Evolutionary conservation across 2,888 invertebrate species (phyloP).

Genomic region (Euphydryas editha): DNA sequence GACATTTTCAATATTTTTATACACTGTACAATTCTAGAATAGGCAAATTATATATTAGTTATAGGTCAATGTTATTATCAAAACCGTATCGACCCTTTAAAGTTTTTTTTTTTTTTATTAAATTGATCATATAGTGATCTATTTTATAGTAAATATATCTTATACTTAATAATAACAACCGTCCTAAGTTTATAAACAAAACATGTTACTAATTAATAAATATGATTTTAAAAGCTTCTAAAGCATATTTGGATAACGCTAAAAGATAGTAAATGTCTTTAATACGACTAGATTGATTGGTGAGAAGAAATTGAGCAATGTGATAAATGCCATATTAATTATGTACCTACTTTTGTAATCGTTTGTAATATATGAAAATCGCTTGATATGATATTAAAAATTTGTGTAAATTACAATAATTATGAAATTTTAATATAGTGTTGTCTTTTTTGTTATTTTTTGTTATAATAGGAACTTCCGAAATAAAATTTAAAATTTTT

Average conservation of each 20-base stretch:
- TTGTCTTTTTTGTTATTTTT: too few relatives aligned
- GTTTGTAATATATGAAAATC: too few relatives aligned
- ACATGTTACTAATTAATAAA: too few relatives aligned
- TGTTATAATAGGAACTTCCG: too few relatives aligned
- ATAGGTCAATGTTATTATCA: not conserved
- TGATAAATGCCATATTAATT: too few relatives aligned
- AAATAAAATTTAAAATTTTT: too few relatives aligned
- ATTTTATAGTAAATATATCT: too few relatives aligned
- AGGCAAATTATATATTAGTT: not conserved
- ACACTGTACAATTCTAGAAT: not conserved
- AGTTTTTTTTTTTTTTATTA: not conserved
- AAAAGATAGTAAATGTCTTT: not conserved
- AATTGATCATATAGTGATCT: not conserved
- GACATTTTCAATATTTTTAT: not conserved
- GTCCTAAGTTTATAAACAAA: not conserved
- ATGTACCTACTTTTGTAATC: too few relatives aligned
- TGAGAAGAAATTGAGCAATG: not conserved
- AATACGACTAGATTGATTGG: not conserved
- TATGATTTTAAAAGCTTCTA: not conserved
- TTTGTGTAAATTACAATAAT: too few relatives aligned
- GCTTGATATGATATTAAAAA: too few relatives aligned
- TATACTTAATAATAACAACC: not conserved
- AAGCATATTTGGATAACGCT: not conserved
- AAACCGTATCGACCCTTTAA: not conserved
- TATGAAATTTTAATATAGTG: too few relatives aligned